Conservation (phyloP, 2,113 vertebrate species). For the Pachypanchax playfairii region DNA sequence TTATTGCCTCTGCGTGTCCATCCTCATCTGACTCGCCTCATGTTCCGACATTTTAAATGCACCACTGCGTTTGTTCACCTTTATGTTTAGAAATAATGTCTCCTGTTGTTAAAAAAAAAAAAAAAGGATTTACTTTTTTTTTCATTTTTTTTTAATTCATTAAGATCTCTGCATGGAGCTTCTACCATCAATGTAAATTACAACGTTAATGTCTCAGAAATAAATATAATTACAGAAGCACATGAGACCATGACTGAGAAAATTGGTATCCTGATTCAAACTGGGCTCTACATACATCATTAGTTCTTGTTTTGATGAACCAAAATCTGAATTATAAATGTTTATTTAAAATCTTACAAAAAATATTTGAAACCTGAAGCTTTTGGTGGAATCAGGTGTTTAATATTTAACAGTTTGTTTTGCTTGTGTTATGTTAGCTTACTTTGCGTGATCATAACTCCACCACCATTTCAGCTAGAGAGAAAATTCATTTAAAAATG, state of each 20-base stretch:
- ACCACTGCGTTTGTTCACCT: constrained; percentile 26
- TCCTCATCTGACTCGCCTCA: constrained; percentile 55
- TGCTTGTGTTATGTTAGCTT: too few relatives aligned
- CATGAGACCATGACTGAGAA: constrained; percentile 10
- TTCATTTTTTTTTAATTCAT: neutral
- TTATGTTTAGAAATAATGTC: constrained; percentile 6
- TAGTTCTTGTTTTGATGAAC: neutral
- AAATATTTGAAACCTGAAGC: neutral
- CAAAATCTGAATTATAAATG: neutral
- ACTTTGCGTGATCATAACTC: too few relatives aligned
- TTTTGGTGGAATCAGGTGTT: constrained; percentile 15
- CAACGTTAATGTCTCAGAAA: constrained; percentile 21
- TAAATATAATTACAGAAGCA: constrained; percentile 30
- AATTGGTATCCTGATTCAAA: constrained; percentile 6
- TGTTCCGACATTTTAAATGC: constrained; percentile 36
- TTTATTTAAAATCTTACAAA: constrained; percentile 16
- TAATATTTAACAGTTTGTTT: too few relatives aligned
- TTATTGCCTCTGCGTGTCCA: constrained; percentile 63
- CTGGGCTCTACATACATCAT: constrained; percentile 16
- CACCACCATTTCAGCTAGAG: too few relatives aligned
- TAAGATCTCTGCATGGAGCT: constrained; percentile 12
- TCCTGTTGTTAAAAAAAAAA: neutral
- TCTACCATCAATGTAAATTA: constrained; percentile 1
- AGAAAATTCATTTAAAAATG: too few relatives aligned
- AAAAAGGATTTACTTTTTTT: neutral